Evolutionary conservation across 2,113 vertebrate species (phyloP).

Genomic region (Helogale parvula): DNA sequence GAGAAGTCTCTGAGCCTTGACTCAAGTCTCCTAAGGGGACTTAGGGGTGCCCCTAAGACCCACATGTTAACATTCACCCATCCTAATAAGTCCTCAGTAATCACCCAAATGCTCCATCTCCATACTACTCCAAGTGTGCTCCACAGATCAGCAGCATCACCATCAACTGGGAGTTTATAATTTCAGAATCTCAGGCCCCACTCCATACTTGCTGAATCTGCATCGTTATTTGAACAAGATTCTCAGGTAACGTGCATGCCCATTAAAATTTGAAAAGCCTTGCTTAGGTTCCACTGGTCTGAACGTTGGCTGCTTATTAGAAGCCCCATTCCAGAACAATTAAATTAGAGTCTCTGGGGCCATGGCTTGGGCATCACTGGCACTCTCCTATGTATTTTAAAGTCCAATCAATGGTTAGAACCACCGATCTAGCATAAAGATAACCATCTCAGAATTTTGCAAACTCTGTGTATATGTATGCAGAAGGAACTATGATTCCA

Average conservation of each 20-base stretch:
- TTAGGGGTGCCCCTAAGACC: too few species aligned
- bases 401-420: background rate
- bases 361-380: background rate
- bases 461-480: background rate
- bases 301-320: background rate
- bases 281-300: background rate
- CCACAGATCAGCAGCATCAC: fast-evolving
- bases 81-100: background rate
- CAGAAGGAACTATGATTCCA: background rate
- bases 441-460: background rate
- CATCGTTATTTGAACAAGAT: background rate
- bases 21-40: background rate
- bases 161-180: background rate
- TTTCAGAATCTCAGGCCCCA: background rate
- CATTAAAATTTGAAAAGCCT: background rate
- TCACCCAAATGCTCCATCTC: background rate
- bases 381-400: background rate
- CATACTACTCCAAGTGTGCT: background rate
- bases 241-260: background rate
- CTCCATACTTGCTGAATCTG: background rate
- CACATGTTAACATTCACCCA: background rate
- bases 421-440: background rate
- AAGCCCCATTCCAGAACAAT: background rate
- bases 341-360: background rate
- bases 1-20: background rate